Conservation (phyloP, 2,888 invertebrate species). For the Tachina grossa region DNA sequence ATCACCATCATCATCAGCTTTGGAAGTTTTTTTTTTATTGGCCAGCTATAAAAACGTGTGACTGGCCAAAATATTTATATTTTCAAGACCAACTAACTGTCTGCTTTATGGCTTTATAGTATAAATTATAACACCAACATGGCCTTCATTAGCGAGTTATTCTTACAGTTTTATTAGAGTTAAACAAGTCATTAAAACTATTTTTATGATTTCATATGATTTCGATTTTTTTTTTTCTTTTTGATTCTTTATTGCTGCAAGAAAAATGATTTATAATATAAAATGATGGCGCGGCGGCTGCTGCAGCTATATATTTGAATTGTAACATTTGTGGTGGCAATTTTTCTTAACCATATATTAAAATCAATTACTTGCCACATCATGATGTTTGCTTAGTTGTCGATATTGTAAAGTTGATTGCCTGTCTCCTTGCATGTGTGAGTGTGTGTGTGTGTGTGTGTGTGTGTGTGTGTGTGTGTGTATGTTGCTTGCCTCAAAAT, state of each 20-base stretch:
- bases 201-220: constrained; percentile 6
- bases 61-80: constrained; percentile 17
- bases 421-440: constrained; percentile 10
- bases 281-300: constrained; percentile 26
- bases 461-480: constrained; percentile 12
- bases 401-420: constrained; percentile 13
- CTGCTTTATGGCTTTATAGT: constrained; percentile 20
- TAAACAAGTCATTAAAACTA: constrained; percentile 66
- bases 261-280: constrained; percentile 61
- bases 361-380: constrained; percentile 67
- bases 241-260: not conserved
- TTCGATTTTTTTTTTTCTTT: not conserved
- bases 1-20: not conserved
- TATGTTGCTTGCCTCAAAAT: constrained; percentile 39
- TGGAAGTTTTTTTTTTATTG: not conserved
- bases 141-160: constrained; percentile 50
- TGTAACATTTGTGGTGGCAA: constrained; percentile 51
- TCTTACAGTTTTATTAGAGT: not conserved
- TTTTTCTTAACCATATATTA: constrained; percentile 54
- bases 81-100: constrained; percentile 12
- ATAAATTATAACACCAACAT: constrained; percentile 45
- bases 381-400: constrained; percentile 38
- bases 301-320: constrained; percentile 34
- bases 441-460: constrained; percentile 9
- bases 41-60: constrained; percentile 5